A percentile compares a stretch with the other conserved stretches of the same genome.
These are phyloP conservation scores for Coenobita brevimanus DNA, from an alignment of 1,140 invertebrate species.

Conservation along the genomic window DNA sequence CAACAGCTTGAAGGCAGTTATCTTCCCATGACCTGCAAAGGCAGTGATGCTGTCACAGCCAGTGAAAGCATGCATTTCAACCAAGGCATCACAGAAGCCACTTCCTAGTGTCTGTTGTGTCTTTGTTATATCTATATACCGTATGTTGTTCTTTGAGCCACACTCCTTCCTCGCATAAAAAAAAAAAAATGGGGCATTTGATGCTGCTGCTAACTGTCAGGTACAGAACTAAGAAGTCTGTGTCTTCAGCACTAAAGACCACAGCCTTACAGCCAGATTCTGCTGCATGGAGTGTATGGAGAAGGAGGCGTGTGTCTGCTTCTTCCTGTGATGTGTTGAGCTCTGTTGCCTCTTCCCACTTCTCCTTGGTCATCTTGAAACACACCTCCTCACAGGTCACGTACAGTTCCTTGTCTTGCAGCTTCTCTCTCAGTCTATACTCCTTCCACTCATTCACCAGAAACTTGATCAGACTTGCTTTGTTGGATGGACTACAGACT, in stretches of 20 bases:
- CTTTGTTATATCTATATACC: neutral
- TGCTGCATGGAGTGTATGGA: too few species aligned
- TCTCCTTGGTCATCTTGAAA: neutral
- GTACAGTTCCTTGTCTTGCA: neutral
- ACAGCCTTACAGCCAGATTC: neutral
- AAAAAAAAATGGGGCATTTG: neutral
- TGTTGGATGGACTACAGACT: neutral
- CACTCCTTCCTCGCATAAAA: too few species aligned
- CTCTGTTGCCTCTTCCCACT: neutral
- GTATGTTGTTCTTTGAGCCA: too few species aligned
- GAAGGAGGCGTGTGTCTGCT: too few species aligned
- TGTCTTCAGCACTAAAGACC: too few species aligned
- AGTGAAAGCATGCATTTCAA: neutral
- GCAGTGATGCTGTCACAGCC: neutral
- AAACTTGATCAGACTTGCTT: conserved; percentile 14
- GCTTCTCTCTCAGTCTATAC: neutral
- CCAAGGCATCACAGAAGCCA: too few species aligned
- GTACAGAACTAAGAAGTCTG: too few species aligned
- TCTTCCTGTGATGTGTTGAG: neutral
- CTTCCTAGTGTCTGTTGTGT: neutral
- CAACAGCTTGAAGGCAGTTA: neutral
- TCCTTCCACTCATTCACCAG: neutral
- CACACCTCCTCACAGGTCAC: neutral
- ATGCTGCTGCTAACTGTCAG: too few species aligned
- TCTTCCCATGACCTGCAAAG: neutral